phyloP scores from a whole-genome alignment of 2,797 vertebrate species.

The Alectoris magna region DNA sequence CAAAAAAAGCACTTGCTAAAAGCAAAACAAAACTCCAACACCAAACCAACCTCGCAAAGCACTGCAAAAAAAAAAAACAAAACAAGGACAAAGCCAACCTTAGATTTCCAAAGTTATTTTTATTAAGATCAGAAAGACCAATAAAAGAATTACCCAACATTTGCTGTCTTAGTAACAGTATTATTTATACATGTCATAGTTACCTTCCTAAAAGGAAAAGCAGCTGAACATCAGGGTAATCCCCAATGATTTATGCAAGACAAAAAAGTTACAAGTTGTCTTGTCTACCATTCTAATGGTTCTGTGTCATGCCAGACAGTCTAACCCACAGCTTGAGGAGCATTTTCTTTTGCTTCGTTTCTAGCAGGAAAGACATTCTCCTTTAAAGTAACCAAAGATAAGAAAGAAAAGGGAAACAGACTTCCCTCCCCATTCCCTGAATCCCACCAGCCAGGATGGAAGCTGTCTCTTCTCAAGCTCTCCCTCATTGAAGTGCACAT shows the following conservation, averaged over 20 bases:
- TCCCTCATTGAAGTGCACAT: neutral
- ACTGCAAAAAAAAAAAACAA: neutral
- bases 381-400: neutral
- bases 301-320: neutral
- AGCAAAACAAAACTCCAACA: neutral
- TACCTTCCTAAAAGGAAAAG: neutral
- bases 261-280: neutral
- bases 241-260: fast-evolving
- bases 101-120: neutral
- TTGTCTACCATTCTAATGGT: neutral
- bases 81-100: neutral
- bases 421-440: fast-evolving
- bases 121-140: neutral
- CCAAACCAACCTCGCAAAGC: neutral
- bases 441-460: neutral
- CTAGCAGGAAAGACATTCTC: neutral
- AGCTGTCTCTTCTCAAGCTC: neutral
- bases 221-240: neutral
- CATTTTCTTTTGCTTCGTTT: neutral
- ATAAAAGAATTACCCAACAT: neutral
- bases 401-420: neutral
- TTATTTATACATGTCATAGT: neutral
- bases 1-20: neutral
- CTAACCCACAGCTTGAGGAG: neutral
- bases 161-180: neutral